These are phyloP conservation scores for Orchestia grillus DNA, from an alignment of 1,140 invertebrate species.

Conservation along the genomic window DNA sequence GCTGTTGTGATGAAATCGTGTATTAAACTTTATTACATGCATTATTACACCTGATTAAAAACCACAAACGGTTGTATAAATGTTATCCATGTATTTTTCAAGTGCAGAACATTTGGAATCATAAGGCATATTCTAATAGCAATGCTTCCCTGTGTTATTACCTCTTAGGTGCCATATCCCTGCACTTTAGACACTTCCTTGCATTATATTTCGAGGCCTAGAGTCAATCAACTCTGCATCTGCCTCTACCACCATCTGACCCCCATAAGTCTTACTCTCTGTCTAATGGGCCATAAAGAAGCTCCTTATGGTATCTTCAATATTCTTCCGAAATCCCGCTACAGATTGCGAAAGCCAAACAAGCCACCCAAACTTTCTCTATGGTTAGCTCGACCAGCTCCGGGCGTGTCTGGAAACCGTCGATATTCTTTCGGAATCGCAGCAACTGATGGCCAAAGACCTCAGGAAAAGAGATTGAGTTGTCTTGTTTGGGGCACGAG, in stretches of 20 bases:
- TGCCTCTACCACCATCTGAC: not conserved
- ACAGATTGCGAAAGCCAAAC: not conserved
- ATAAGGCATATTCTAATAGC: too few species aligned
- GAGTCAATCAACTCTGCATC: not conserved
- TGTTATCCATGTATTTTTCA: too few species aligned
- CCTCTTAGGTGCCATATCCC: not conserved
- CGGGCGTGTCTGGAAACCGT: not conserved
- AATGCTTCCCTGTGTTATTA: not conserved
- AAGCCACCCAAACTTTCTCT: not conserved
- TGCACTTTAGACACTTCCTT: not conserved
- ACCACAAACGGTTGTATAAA: too few species aligned
- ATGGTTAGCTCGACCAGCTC: not conserved
- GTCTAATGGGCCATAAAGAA: conserved; percentile 36
- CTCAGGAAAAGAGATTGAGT: not conserved
- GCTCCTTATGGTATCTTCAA: conserved; percentile 39
- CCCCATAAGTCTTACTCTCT: conserved; percentile 36
- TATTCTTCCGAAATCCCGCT: conserved; percentile 3
- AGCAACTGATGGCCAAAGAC: not conserved
- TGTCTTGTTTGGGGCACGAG: not conserved
- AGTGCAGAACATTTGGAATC: too few species aligned
- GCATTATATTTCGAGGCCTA: not conserved
- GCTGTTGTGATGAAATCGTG: too few species aligned
- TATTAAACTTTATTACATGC: too few species aligned
- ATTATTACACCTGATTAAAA: too few species aligned
- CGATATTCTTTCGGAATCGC: conserved; percentile 11